Conservation (phyloP, 2,888 invertebrate species). For the Melieria crassipennis region DNA sequence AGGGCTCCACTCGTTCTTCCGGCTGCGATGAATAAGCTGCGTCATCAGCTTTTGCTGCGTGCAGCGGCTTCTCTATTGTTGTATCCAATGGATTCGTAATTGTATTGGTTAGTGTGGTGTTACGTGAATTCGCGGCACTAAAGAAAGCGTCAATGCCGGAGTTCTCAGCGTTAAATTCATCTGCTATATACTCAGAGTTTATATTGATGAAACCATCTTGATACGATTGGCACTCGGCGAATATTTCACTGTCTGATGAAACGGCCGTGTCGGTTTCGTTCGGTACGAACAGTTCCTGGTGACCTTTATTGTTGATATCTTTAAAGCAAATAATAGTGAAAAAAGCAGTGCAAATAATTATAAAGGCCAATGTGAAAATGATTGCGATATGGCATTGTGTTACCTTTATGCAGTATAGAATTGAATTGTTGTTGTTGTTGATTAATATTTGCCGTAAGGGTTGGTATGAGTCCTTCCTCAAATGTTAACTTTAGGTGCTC, state of each 20-base stretch:
- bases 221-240: slow-evolving; percentile 58
- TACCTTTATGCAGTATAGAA: neutral
- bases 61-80: slow-evolving; percentile 42
- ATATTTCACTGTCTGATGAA: slow-evolving; percentile 58
- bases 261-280: slow-evolving; percentile 45
- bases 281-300: slow-evolving; percentile 29
- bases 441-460: slow-evolving; percentile 42
- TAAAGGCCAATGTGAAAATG: neutral
- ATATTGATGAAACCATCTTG: slow-evolving; percentile 35
- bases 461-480: slow-evolving; percentile 49
- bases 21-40: neutral
- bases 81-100: slow-evolving; percentile 45
- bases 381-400: neutral
- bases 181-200: slow-evolving; percentile 16
- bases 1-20: neutral
- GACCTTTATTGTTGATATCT: slow-evolving; percentile 35
- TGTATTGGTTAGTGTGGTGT: slow-evolving; percentile 29
- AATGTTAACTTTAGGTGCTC: slow-evolving; percentile 46
- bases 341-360: neutral
- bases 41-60: slow-evolving; percentile 15
- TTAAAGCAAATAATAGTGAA: neutral
- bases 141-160: slow-evolving; percentile 53
- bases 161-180: slow-evolving; percentile 42
- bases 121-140: slow-evolving; percentile 48
- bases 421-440: slow-evolving; percentile 10